Conservation (phyloP, 2,113 vertebrate species). For the Gavialis gangeticus region DNA sequence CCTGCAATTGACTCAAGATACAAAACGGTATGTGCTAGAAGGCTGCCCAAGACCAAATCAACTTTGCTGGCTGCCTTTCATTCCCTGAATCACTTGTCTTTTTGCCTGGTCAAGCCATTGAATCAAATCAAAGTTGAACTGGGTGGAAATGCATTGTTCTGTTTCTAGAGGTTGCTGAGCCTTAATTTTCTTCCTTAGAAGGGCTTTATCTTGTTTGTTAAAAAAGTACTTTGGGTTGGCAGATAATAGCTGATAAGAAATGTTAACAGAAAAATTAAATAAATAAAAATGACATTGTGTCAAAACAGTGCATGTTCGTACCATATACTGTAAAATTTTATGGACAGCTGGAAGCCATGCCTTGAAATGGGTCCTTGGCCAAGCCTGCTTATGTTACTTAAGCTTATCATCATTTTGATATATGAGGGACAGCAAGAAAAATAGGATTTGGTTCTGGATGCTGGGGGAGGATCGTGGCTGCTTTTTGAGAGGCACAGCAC, state of each 20-base stretch:
- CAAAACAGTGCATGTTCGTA: not conserved
- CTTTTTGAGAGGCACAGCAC: not conserved
- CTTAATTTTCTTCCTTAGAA: not conserved
- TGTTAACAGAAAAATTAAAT: fast-evolving
- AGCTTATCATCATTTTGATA: not conserved
- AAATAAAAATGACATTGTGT: fast-evolving
- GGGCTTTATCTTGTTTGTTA: not conserved
- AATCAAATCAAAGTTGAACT: not conserved
- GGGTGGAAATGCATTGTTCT: not conserved
- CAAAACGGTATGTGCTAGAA: fast-evolving
- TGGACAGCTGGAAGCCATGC: not conserved
- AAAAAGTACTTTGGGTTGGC: not conserved
- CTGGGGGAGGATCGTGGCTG: not conserved
- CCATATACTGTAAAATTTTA: fast-evolving
- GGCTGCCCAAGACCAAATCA: not conserved
- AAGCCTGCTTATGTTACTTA: no score
- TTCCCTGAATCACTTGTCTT: not conserved
- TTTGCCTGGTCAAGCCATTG: fast-evolving
- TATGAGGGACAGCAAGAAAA: not conserved
- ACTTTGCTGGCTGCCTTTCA: fast-evolving
- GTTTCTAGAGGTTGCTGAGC: not conserved
- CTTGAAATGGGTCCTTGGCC: not conserved
- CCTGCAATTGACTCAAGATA: not conserved
- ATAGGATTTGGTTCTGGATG: not conserved
- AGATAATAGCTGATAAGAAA: not conserved